Evolutionary conservation across 2,888 invertebrate genomes (phyloP).

Genomic region (Trichacis sp.): DNA sequence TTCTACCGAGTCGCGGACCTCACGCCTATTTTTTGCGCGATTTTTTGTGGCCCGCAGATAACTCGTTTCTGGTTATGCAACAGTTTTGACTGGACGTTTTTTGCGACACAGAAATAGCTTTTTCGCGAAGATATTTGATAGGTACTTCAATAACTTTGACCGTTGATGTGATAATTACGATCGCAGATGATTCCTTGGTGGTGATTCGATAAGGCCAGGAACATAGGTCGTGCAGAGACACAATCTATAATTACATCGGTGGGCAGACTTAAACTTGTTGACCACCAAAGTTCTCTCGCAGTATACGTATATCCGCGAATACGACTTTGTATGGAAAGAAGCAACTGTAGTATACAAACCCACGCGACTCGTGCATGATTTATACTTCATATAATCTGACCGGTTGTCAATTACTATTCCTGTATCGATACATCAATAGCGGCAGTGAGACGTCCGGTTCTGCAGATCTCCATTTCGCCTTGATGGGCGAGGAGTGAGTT

Average conservation of each 20-base stretch:
- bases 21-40: not conserved
- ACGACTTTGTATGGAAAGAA: conserved; percentile 22
- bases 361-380: conserved; percentile 17
- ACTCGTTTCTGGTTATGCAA: not conserved
- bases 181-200: conserved; percentile 11
- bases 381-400: conserved; percentile 32
- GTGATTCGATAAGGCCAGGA: conserved; percentile 20
- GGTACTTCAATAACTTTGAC: not conserved
- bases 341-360: conserved; percentile 10
- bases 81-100: too few species aligned
- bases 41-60: not conserved
- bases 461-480: not conserved
- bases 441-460: not conserved
- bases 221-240: conserved; percentile 24
- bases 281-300: conserved; percentile 5
- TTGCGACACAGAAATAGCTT: too few species aligned
- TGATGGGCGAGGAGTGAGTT: not conserved
- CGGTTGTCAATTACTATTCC: conserved; percentile 26
- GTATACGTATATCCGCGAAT: conserved; percentile 4
- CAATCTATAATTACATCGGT: conserved; percentile 35
- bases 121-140: not conserved
- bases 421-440: conserved; percentile 6
- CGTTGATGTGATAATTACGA: conserved; percentile 20
- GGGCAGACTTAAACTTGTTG: conserved; percentile 4
- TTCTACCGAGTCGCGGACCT: conserved; percentile 10